Conservation (phyloP, 1,140 invertebrate genomes). For the Caenorhabditis briggsae region DNA sequence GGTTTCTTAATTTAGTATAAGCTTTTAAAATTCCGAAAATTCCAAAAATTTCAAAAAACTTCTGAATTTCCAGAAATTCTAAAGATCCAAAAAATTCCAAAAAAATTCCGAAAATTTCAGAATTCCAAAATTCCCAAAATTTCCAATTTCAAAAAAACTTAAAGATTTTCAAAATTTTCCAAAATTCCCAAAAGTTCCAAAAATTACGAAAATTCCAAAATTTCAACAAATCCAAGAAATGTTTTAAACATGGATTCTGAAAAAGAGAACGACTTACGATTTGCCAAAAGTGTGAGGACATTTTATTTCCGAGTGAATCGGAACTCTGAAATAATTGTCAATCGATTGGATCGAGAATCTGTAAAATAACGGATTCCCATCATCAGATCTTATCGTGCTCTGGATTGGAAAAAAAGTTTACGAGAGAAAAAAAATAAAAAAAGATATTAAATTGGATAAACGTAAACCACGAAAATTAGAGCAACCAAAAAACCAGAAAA, state of each 20-base stretch:
- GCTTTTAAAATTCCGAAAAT: not conserved
- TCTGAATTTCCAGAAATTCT: not conserved
- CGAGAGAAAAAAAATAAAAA: too few relatives aligned
- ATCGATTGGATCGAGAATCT: not conserved
- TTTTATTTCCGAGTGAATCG: conserved; percentile 5
- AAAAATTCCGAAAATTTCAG: too few relatives aligned
- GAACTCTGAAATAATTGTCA: conserved; percentile 9
- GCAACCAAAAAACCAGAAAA: too few relatives aligned
- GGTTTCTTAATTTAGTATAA: not conserved
- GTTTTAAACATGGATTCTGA: too few relatives aligned
- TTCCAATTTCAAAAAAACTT: not conserved
- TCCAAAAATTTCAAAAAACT: not conserved
- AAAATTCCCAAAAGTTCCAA: not conserved
- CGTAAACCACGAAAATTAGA: too few relatives aligned
- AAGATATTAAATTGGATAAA: too few relatives aligned
- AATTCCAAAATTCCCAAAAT: too few relatives aligned
- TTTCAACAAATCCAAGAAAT: not conserved
- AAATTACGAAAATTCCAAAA: not conserved
- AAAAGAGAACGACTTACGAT: not conserved
- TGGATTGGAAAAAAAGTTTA: too few relatives aligned
- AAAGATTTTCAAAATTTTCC: not conserved
- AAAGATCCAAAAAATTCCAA: not conserved
- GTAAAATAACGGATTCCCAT: not conserved
- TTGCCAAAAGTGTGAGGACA: conserved; percentile 5
- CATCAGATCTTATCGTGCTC: too few relatives aligned